A percentile compares a stretch with the other conserved stretches of the same genome.
Conservation (phyloP, 2,888 invertebrate genomes). For the Ryuthela nishihirai region DNA sequence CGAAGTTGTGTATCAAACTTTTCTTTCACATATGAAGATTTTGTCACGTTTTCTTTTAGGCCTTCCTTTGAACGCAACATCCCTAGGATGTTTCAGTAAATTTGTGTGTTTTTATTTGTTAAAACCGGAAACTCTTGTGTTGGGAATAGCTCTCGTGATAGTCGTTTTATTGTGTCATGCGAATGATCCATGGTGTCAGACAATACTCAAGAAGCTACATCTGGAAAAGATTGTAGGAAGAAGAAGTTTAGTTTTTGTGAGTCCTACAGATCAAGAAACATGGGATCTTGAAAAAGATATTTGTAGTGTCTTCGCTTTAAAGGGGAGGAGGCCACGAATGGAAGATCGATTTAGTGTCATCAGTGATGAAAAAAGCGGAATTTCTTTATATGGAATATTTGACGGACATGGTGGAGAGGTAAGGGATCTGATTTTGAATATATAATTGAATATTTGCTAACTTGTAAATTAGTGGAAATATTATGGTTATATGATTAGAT, state of each 20-base stretch:
- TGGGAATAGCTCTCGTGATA: slow-evolving; percentile 65
- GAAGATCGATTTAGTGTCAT: slow-evolving; percentile 90
- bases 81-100: slow-evolving; percentile 71
- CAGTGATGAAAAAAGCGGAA: slow-evolving; percentile 75
- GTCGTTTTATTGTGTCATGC: slow-evolving; percentile 35
- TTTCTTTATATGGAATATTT: slow-evolving; percentile 86
- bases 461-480: too few relatives aligned
- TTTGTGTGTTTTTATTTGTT: slow-evolving; percentile 69
- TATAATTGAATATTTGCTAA: too few relatives aligned
- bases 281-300: slow-evolving; percentile 71
- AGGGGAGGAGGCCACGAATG: slow-evolving; percentile 86
- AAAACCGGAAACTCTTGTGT: slow-evolving; percentile 73
- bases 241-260: not conserved
- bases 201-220: slow-evolving; percentile 15
- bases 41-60: slow-evolving; percentile 75
- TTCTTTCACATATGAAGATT: slow-evolving; percentile 78
- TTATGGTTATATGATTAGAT: too few relatives aligned
- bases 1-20: slow-evolving; percentile 80
- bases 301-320: slow-evolving; percentile 79
- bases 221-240: slow-evolving; percentile 4
- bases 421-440: slow-evolving; percentile 28
- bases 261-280: slow-evolving; percentile 29
- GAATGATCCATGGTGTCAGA: slow-evolving; percentile 19
- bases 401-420: slow-evolving; percentile 93
- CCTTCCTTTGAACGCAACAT: slow-evolving; percentile 67